Percentiles rank a stretch among this genome's conserved stretches.
These are phyloP conservation scores for Poeciliopsis prolifica DNA, from an alignment of 2,113 vertebrate genomes.

Conservation along the genomic window DNA sequence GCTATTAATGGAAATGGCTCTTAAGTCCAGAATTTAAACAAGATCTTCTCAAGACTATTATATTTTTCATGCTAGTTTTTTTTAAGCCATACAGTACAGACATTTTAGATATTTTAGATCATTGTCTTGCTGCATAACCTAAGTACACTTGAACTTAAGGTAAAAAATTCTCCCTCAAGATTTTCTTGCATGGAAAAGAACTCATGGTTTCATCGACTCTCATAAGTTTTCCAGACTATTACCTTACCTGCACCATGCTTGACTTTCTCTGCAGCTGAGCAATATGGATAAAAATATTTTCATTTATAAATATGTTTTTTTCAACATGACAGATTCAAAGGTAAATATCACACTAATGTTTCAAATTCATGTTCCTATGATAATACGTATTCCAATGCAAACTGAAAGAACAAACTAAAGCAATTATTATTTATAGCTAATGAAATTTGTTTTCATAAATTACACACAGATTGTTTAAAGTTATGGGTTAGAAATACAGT, in stretches of 20 bases:
- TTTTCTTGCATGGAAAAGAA: not conserved
- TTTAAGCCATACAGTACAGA: not conserved
- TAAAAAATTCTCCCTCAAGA: not conserved
- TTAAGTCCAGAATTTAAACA: not conserved
- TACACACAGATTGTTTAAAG: no score
- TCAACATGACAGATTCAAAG: not conserved
- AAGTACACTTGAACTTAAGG: not conserved
- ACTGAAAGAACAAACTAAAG: not conserved
- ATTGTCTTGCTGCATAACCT: not conserved
- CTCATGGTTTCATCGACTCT: not conserved
- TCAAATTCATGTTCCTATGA: not conserved
- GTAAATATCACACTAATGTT: not conserved
- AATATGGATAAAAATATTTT: no score
- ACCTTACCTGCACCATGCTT: no score
- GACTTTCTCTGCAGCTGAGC: no score
- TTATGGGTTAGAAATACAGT: no score
- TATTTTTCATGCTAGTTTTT: not conserved
- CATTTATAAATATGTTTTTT: no score
- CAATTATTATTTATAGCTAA: no score
- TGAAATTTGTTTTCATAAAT: no score
- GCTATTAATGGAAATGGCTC: not conserved
- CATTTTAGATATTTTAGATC: not conserved
- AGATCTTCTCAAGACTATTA: not conserved
- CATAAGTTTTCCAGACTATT: not conserved
- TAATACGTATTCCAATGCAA: not conserved